Conservation (phyloP, 2,113 vertebrate species). For the Phalacrocorax aristotelis region DNA sequence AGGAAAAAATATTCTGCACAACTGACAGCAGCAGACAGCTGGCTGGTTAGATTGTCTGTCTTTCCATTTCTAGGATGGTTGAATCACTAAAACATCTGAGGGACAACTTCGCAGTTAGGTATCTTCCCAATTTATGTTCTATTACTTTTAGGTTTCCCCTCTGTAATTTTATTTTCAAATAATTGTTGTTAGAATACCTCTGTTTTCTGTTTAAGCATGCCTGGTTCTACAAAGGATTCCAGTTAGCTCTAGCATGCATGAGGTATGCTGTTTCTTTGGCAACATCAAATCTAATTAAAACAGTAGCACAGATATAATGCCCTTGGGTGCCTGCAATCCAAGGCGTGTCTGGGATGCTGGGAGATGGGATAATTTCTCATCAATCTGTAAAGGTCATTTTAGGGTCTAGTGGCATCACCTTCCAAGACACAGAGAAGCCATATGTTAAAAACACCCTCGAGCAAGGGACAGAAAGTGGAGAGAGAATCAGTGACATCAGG, state of each 20-base stretch:
- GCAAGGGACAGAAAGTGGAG: not conserved
- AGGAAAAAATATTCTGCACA: not conserved
- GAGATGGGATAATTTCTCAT: not conserved
- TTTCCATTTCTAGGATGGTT: not conserved
- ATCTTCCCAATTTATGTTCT: not conserved
- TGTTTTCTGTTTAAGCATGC: not conserved
- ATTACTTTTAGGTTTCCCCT: not conserved
- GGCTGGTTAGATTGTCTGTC: not conserved
- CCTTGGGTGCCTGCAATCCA: not conserved
- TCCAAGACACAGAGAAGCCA: not conserved
- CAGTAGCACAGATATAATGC: not conserved
- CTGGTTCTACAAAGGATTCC: not conserved
- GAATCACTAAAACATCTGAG: not conserved
- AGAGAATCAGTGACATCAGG: not conserved
- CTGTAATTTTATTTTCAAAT: not conserved
- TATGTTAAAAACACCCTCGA: not conserved
- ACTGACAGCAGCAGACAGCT: not conserved
- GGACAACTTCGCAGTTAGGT: not conserved
- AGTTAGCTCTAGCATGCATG: slow-evolving; percentile 7
- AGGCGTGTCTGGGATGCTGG: not conserved
- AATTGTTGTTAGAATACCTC: not conserved
- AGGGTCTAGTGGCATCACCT: not conserved
- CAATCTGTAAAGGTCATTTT: not conserved
- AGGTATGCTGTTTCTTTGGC: slow-evolving; percentile 42
- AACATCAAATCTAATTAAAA: slow-evolving; percentile 35